Conservation (phyloP, 2,113 vertebrate species). For the Protomyctophum bolini region DNA sequence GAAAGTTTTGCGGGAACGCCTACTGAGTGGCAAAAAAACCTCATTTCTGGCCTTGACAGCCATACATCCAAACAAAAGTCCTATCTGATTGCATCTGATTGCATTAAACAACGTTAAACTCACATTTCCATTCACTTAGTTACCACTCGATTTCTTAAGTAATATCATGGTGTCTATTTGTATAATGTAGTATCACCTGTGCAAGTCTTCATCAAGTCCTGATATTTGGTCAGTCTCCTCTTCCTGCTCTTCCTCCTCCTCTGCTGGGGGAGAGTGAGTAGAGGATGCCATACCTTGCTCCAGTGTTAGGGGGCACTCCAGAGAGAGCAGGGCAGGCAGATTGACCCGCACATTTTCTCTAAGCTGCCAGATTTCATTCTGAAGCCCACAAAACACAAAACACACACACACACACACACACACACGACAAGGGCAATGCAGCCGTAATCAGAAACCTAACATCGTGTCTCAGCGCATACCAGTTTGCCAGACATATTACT, state of each 20-base stretch:
- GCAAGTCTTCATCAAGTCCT: constrained; percentile 43
- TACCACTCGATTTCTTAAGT: no score
- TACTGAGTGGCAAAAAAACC: no score
- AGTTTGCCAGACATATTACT: neutral
- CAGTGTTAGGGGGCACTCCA: constrained; percentile 47
- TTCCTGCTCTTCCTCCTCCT: constrained; percentile 18
- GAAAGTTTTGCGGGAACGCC: no score
- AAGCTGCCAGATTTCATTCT: constrained; percentile 62
- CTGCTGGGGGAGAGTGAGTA: constrained; percentile 14
- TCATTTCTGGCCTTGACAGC: no score
- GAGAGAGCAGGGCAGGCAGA: constrained; percentile 20
- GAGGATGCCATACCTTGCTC: constrained; percentile 40
- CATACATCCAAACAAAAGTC: no score
- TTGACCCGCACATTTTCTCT: constrained; percentile 37
- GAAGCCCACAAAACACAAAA: constrained; percentile 16
- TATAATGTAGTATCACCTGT: constrained; percentile 46
- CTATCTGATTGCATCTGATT: no score
- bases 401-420: constrained; percentile 7
- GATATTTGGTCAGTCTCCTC: constrained; percentile 30
- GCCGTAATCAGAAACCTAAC: neutral
- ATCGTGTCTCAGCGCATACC: neutral
- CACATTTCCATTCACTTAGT: no score
- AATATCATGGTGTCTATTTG: no score
- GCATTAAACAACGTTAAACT: no score
- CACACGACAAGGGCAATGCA: neutral